Base-by-base conservation (phyloP, 2,113 vertebrate species). In the Oophaga pumilio region DNA sequence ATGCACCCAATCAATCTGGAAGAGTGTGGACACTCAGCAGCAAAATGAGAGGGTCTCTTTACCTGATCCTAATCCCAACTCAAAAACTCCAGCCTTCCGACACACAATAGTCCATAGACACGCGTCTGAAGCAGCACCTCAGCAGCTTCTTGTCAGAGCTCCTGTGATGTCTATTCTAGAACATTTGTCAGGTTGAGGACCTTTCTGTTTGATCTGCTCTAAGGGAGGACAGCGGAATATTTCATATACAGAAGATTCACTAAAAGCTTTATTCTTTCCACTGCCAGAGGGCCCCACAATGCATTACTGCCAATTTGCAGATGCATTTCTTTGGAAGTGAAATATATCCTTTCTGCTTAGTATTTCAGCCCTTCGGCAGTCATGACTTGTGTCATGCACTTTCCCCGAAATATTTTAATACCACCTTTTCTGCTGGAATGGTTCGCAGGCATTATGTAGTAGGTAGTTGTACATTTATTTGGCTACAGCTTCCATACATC, bases 1-100 rank as follows among this genome's bases (percentile, higher is more conserved):
- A 53, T 64, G 66, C 86, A 83, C 86, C 86, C 71, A 66, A 88
- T 83, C 86, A 76, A 82, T 88, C 86, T 83, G 15, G 62, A 33
- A 76, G 33, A 57, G 79, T 82, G 79, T 49, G 53, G 80, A 88
- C 86, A 82, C 6, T 76, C 68, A 52, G 86, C 78, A 82, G 69
- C 66, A 56, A n/a, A 24, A 24, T 73, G 6, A 50, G n/a, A 62
- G 56, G 57, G 20, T 4, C 68, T 52, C 57, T 28, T 24, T 49
- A 82, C 68, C 57, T 53, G 56, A 82, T 74, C 14, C 53, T n/a
- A 60, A 18, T 71, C 24, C 76, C 85, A 24, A 53, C n/a, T 68
- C 59, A 50, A 60, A 7, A 76, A 14, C 59, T 59, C 26, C 68
- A 26, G 33, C 22, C 15, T 22, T 15, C 20, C 28, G 57, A 56